Base-by-base conservation (phyloP, 2,888 invertebrate genomes). In the Eupelmus urozonus region DNA sequence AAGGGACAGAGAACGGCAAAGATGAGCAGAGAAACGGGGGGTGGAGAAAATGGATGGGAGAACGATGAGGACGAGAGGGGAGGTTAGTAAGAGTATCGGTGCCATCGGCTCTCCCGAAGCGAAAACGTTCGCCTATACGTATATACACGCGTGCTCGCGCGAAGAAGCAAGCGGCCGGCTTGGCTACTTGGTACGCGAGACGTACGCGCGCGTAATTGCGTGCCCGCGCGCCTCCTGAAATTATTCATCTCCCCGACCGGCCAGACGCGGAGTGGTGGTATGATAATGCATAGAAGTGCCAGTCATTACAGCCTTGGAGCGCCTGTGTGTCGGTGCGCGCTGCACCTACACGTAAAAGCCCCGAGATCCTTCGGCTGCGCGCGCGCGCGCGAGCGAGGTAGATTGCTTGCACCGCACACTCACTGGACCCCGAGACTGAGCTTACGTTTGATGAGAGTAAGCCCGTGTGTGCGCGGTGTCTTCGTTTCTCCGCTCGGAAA, bases 201-300 rank as follows among this genome's bases (percentile, higher is more conserved):
- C 88, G 87, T 88, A 88, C 87, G 87, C 88, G 86, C 86, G 85
- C 85, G 88, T 89, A 89, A 89, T 89, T 89, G 88, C 89, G 88
- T 88, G 87, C 86, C 87, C 85, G 49, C 59, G 87, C 34, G 34
- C 9, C n/a, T 88, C 86, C 87, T 89, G 88, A 89, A 89, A 89
- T 89, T 89, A 89, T 89, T 89, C 89, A 89, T 89, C 88, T 88
- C 86, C 86, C 85, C 85, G 85, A 82, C 82, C 55, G 63, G n/a
- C 25, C 51, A 60, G 67, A 76, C 83, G 83, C 83, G 85, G 86
- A 85, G 85, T 82, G 85, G n/a, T 83, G 83, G 84, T 87, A 88
- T 86, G 88, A 88, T 89, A 89, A 89, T 89, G 88, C 87, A 89
- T 89, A 88, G 87, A 89, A 89, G 88, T 89, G 88, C 88, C 88